Base-by-base conservation (phyloP, 2,888 invertebrate species). In the Lacanobia oleracea region DNA sequence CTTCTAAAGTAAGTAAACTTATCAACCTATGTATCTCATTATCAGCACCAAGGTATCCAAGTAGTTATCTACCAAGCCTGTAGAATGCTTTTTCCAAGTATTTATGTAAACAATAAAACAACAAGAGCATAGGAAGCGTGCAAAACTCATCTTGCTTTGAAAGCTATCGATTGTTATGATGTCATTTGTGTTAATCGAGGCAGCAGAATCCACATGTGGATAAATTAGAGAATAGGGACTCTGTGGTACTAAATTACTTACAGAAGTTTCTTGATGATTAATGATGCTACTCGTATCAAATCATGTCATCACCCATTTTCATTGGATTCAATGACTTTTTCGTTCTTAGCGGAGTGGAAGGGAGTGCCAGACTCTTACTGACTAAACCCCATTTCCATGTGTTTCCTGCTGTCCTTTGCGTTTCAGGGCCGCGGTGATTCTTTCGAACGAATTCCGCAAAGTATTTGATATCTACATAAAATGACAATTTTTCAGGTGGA, bases 111-210 rank as follows among this genome's bases (percentile, higher is more conserved):
- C 56, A 53, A 23, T 62, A 53, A n/a, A 56, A n/a, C 54, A 60
- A 60, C 33, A 60, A 33, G 14, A 12, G 23, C 18, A 33, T 73
- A 65, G 45, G 61, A 56, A 45, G 40, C 18, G 21, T 73, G 27
- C 33, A 51, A 62, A 59, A 12, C 33, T 62, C 67, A 80, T 63
- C 23, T 63, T 45, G 37, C 23, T 23, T 48, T 74, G 48, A 74
- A 66, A 66, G 75, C 48, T 74, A 51, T 64, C 51, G 54, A 65
- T 51, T 51, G 40, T 18, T 53, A 72, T 75, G 80, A 74, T 62
- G 62, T 67, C 57, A 75, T 63, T 16, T 23, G 16, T 40, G 50
- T 56, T 56, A 79, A 61, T 51, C 18, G 27, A 56, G 27, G 18
- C n/a, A 61, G 23, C 23, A 45, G 12, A 50, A 33, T 23, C n/a